Conservation (phyloP, 2,888 invertebrate genomes). For the Azorinus chamasolen region DNA sequence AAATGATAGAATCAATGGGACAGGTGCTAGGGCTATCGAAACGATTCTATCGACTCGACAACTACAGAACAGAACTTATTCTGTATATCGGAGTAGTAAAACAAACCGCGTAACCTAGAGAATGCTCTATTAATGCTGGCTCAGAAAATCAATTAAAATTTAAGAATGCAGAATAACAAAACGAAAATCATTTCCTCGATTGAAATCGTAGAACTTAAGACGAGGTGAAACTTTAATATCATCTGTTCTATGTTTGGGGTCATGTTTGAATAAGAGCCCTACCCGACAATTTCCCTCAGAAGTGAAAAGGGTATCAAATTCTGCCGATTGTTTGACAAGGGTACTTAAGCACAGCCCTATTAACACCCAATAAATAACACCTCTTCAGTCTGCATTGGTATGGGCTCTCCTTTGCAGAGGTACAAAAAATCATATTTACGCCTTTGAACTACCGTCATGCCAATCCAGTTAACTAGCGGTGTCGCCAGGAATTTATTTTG, state of each 20-base stretch:
- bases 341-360: slow-evolving; percentile 38
- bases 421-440: no score
- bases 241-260: slow-evolving; percentile 43
- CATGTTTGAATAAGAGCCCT: slow-evolving; percentile 27
- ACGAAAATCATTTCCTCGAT: no score
- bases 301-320: slow-evolving; percentile 57
- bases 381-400: not conserved
- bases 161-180: no score
- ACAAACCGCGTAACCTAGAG: not conserved
- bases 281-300: slow-evolving; percentile 7
- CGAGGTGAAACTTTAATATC: slow-evolving; percentile 47
- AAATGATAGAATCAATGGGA: slow-evolving; percentile 28
- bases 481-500: slow-evolving; percentile 18
- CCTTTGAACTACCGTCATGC: slow-evolving; percentile 13
- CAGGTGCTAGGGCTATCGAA: slow-evolving; percentile 23
- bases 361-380: slow-evolving; percentile 38
- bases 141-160: no score
- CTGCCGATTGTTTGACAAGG: slow-evolving; percentile 31
- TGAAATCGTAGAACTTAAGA: not conserved
- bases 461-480: not conserved
- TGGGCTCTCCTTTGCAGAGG: no score
- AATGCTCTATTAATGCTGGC: slow-evolving; percentile 7
- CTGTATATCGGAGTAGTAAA: no score
- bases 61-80: no score
- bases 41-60: no score